Percentiles rank a stretch among this genome's conserved stretches.
Evolutionary conservation across 2,888 invertebrate species (phyloP).

Genomic region (Euzophera pinguis): DNA sequence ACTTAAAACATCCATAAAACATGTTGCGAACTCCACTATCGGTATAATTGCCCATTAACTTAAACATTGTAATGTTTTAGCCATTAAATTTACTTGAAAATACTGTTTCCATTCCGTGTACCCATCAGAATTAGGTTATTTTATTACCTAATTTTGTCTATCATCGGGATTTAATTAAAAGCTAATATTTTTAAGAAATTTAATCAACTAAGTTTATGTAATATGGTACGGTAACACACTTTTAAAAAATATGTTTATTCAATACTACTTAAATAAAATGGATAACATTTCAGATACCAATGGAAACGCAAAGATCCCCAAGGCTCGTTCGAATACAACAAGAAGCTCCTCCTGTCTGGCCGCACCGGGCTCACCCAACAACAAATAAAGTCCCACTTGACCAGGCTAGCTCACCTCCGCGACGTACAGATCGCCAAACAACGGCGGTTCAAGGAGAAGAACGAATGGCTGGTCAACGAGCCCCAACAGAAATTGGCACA

Average conservation of each 20-base stretch:
- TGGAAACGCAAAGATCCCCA: slow-evolving; percentile 72
- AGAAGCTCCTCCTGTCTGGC: slow-evolving; percentile 61
- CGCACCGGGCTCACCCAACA: slow-evolving; percentile 62
- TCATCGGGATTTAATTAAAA: no score
- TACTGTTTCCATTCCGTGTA: background rate
- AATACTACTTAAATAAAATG: no score
- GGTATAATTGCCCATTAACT: slow-evolving; percentile 4
- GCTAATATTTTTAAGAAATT: no score
- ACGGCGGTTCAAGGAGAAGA: slow-evolving; percentile 41
- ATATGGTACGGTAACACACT: no score
- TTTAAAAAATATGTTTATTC: no score
- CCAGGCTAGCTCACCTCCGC: slow-evolving; percentile 57
- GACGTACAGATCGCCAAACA: slow-evolving; percentile 65
- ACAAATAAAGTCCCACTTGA: slow-evolving; percentile 59
- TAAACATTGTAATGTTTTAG: slow-evolving; percentile 3
- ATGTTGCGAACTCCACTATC: slow-evolving; percentile 10
- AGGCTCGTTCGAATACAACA: slow-evolving; percentile 65
- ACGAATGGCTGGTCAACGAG: slow-evolving; percentile 63
- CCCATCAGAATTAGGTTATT: no score
- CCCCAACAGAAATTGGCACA: slow-evolving; percentile 56
- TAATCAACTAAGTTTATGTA: no score
- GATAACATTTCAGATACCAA: slow-evolving; percentile 49
- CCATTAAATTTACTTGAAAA: background rate
- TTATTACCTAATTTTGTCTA: no score
- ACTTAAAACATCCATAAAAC: slow-evolving; percentile 30